A percentile compares a stretch with the other conserved stretches of the same genome.
Conservation (phyloP, 1,140 invertebrate genomes). For the Lordiphosa clarofinis region DNA sequence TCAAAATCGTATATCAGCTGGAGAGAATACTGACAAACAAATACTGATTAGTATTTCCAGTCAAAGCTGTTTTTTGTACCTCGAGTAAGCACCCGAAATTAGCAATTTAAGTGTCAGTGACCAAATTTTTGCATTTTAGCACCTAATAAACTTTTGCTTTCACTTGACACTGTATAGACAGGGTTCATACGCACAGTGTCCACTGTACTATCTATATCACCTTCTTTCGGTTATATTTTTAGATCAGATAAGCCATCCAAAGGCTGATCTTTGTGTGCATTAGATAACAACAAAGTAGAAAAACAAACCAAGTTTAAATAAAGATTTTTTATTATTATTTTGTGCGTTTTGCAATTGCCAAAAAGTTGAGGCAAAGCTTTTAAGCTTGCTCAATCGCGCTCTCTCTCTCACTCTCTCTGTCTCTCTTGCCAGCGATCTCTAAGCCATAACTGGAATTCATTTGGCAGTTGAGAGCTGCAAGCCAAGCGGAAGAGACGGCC, state of each 20-base stretch:
- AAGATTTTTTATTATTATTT: conserved; percentile 29
- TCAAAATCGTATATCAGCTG: too few species aligned
- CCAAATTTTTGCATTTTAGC: too few species aligned
- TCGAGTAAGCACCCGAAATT: too few species aligned
- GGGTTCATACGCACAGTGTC: neutral
- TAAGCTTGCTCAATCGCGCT: conserved; percentile 60
- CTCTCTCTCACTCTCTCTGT: conserved; percentile 6
- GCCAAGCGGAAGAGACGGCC: conserved; percentile 37
- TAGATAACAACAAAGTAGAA: conserved; percentile 30
- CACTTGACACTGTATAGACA: too few species aligned
- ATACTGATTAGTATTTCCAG: too few species aligned
- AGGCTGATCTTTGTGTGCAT: conserved; percentile 30
- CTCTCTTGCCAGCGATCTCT: conserved; percentile 21
- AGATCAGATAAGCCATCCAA: conserved; percentile 21
- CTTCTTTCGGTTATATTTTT: conserved; percentile 2
- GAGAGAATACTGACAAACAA: too few species aligned
- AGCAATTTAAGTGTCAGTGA: too few species aligned
- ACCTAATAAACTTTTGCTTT: too few species aligned
- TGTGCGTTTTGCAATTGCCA: conserved; percentile 45
- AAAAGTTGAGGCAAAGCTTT: conserved; percentile 46
- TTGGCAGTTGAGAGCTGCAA: conserved; percentile 46
- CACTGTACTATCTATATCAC: neutral
- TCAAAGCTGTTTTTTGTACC: too few species aligned
- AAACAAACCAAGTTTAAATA: too few species aligned
- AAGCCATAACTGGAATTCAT: conserved; percentile 26